Evolutionary conservation across 2,113 vertebrate species (phyloP), one percentile per base, ranked within the genome.

Genomic region (Nycticorax nycticorax): DNA sequence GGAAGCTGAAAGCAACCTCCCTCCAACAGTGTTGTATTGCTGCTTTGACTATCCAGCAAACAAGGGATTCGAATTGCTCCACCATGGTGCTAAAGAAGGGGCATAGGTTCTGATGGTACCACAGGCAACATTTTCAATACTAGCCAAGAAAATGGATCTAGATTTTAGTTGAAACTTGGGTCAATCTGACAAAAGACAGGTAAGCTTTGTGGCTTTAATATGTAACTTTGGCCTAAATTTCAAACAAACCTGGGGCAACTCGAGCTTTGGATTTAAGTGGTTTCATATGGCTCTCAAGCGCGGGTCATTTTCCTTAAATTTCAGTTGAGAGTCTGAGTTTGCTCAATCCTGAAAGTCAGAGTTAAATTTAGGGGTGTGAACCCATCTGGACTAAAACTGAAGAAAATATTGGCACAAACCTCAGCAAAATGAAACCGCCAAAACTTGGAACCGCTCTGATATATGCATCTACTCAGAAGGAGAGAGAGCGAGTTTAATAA

Each of bases 121-220:
- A 81, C 33, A 66, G 56, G 47, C 66, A 84, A 39, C 35, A 48
- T 71, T 93, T 92, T 50, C 85, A 81, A 15, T 71, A 32, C 62
- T 75, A 60, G 12, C 27, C 48, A 84, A 81, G 83, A 84, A 96
- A 93, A 56, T 3, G 39, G 88, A 60, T 60, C 68, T 81, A 76
- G 33, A 16, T 75, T 96, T 92, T 47, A 91, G 83, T 15, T 85
- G 92, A 95, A 96, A 87, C 48, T 84, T 87, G 13, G 48, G 92
- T 93, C 82, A 94, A 18, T 80, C n/a, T 93, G 93, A 96, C 88
- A 95, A 95, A 93, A 95, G 73, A 75, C 97, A 96, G 93, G 92
- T 96, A 92, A 85, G 68, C n/a, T 93, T 92, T 92, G 91, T 89
- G 88, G 89, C 77, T 95, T 94, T 79, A 45, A 81, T 92, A 37